Conservation (phyloP, 2,113 vertebrate genomes). For the Halichoerus grypus region DNA sequence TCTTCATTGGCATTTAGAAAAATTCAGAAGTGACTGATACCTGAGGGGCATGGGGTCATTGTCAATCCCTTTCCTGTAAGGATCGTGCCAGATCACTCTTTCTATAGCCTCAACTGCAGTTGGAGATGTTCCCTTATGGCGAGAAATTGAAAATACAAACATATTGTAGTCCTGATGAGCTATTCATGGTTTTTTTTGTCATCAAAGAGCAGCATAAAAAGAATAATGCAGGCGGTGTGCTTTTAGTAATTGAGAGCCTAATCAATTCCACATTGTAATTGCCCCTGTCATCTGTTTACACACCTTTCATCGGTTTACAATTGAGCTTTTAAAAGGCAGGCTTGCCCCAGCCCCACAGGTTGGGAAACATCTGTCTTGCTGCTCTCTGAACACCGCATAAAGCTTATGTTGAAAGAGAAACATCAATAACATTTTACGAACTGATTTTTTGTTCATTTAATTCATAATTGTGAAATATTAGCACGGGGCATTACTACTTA, state of each 20-base stretch:
- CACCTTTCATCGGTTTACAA: conserved; percentile 65
- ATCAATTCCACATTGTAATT: conserved; percentile 77
- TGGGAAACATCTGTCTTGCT: conserved; percentile 63
- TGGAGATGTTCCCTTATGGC: conserved; percentile 27
- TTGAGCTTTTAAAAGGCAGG: conserved; percentile 55
- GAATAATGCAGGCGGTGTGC: conserved; percentile 54
- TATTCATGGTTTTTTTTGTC: conserved; percentile 68
- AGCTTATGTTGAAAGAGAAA: conserved; percentile 63
- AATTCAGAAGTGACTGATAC: background rate
- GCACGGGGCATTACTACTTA: conserved; percentile 53
- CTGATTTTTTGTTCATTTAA: conserved; percentile 77
- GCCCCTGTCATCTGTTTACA: conserved; percentile 56
- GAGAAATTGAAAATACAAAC: conserved; percentile 16
- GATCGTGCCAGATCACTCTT: background rate
- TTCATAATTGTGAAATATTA: conserved; percentile 77
- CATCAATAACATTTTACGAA: conserved; percentile 68
- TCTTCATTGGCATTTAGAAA: background rate
- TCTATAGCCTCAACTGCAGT: background rate
- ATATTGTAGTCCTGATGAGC: conserved; percentile 56
- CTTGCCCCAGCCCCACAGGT: conserved; percentile 48
- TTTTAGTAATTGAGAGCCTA: conserved; percentile 57
- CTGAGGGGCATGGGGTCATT: background rate
- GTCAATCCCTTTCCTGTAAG: background rate
- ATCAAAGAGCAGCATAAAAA: conserved; percentile 75
- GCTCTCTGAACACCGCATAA: conserved; percentile 8